Conservation (phyloP, 2,888 invertebrate genomes). For the Palloptera scutellata region DNA sequence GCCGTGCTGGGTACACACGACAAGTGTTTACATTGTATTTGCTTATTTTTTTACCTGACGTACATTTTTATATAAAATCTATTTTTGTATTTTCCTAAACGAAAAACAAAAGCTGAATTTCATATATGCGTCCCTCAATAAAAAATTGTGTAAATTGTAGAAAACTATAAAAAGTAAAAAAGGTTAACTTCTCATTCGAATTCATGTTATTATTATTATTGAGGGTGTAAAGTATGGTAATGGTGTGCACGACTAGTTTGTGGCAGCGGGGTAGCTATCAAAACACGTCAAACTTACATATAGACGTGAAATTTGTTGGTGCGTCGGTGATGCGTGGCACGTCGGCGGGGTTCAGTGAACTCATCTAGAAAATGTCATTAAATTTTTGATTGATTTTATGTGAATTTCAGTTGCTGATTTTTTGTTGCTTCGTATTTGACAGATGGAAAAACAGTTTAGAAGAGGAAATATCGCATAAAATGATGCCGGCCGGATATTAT, state of each 20-base stretch:
- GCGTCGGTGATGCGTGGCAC: neutral
- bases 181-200: slow-evolving; percentile 9
- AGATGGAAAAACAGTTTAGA: neutral
- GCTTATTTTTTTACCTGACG: too few species aligned
- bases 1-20: too few species aligned
- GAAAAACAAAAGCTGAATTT: too few species aligned
- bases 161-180: neutral
- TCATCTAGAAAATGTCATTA: slow-evolving; percentile 46
- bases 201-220: neutral
- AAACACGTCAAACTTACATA: neutral
- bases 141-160: too few species aligned
- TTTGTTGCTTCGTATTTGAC: neutral
- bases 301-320: neutral
- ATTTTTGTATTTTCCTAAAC: too few species aligned
- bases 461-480: too few species aligned
- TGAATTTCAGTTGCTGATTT: slow-evolving; percentile 1
- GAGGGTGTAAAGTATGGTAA: slow-evolving; percentile 1
- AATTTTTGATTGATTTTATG: slow-evolving; percentile 53
- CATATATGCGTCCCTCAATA: too few species aligned
- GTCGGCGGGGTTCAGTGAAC: slow-evolving; percentile 52
- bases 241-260: neutral
- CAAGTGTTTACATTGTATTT: too few species aligned
- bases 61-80: too few species aligned
- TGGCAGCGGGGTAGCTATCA: neutral
- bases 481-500: too few species aligned